Percentiles rank a stretch among this genome's conserved stretches.
Evolutionary conservation across 2,113 vertebrate species (phyloP).

Genomic region (Aramus guarauna): DNA sequence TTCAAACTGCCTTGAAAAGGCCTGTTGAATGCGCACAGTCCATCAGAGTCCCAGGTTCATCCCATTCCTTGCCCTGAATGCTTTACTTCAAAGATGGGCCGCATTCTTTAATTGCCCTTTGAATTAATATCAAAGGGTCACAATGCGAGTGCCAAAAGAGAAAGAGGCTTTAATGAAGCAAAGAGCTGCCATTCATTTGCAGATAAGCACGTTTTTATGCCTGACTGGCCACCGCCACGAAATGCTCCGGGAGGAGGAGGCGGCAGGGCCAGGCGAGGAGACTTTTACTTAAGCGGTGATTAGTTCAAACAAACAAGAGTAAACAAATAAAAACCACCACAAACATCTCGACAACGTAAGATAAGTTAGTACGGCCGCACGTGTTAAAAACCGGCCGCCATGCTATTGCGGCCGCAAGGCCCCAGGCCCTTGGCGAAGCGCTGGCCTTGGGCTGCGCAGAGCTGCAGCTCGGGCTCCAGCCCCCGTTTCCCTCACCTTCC

Average conservation of each 20-base stretch:
- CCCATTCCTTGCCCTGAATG: constrained; percentile 90
- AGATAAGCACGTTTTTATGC: constrained; percentile 97
- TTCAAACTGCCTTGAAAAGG: constrained; percentile 96
- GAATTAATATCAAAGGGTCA: constrained; percentile 99
- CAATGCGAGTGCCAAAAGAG: constrained; percentile 98
- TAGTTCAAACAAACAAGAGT: constrained; percentile 85
- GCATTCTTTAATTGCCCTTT: constrained; percentile 99
- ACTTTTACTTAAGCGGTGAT: constrained; percentile 73
- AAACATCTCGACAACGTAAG: constrained; percentile 62
- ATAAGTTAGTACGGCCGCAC: constrained; percentile 55
- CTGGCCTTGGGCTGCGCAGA: background rate
- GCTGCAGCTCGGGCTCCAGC: background rate
- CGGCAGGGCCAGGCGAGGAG: constrained; percentile 45
- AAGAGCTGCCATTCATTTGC: constrained; percentile 98
- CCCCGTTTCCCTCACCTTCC: background rate
- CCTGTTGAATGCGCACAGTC: constrained; percentile 94
- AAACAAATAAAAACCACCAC: constrained; percentile 74
- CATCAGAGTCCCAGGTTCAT: constrained; percentile 96
- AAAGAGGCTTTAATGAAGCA: constrained; percentile 99
- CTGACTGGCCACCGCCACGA: constrained; percentile 75
- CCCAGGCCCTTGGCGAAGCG: constrained; percentile 1
- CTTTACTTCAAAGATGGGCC: constrained; percentile 98
- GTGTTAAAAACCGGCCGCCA: background rate
- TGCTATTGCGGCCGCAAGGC: background rate
- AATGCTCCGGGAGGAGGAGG: constrained; percentile 71